Evolutionary conservation across 2,888 invertebrate genomes (phyloP), one percentile per base, ranked within the genome.

Genomic region (Lasioglossum figueresi): DNA sequence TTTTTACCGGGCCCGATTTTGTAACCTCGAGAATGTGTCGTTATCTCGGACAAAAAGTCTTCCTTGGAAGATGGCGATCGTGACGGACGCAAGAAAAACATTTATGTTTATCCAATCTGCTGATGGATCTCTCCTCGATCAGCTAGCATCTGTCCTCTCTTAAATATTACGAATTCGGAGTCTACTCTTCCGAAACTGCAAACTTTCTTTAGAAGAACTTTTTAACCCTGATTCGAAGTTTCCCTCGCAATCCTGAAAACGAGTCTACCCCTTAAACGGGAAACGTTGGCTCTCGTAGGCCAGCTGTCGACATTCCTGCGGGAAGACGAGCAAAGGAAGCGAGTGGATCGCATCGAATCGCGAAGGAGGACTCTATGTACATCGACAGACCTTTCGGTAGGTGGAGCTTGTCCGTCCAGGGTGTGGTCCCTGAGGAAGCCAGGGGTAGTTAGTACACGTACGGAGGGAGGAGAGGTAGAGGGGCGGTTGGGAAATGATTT

Each of bases 391-490:
- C 66, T 84, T 89, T 88, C 76, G 84, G 91, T 91, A 92, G 94
- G 94, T 93, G 94, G 94, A 93, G 94, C 93, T 82, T 91, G 83
- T 68, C 83, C 84, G 84, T 84, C 81, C 91, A 93, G 93, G 94
- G 94, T 94, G 94, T 92, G 94, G 94, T 92, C 88, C 91, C 87
- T 82, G 84, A 91, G 91, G 90, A 90, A 91, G 88, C 84, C 85
- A 86, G 91, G 93, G 93, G 94, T 93, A 92, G 93, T 92, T 92
- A 92, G 89, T 82, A 85, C 85, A 80, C 84, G 88, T 88, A 88
- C 92, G 87, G 81, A 52, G 52, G 8, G 52, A 2, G 68, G n/a
- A 66, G 48, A 71, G 82, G 89, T 83, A 88, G 89, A 85, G 86
- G 91, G 92, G 90, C 83, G 23, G 52, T 52, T 90, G 90, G 14